Percentiles rank a stretch among this genome's conserved stretches.
phyloP scores from a whole-genome alignment of 1,140 invertebrate genomes.

The Mamestra configurata region DNA sequence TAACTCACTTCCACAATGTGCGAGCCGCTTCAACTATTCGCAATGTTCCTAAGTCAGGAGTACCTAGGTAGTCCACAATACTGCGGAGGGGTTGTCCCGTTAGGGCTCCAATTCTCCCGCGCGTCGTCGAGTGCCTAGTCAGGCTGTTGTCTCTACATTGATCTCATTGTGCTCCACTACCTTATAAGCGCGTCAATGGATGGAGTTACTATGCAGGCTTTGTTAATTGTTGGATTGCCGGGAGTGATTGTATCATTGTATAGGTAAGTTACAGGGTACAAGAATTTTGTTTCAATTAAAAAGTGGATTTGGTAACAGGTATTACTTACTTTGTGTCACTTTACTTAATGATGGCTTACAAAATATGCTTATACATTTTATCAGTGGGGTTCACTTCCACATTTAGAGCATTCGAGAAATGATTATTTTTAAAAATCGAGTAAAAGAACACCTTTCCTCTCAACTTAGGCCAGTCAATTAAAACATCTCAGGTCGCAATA shows the following conservation, averaged over 20 bases:
- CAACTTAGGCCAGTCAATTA: no score
- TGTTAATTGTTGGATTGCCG: constrained; percentile 28
- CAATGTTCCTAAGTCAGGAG: neutral
- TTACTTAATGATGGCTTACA: no score
- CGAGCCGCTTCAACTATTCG: neutral
- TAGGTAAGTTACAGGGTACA: no score
- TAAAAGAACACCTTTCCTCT: no score
- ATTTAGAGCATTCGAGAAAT: no score
- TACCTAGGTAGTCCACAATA: constrained; percentile 7
- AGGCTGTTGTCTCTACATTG: constrained; percentile 10
- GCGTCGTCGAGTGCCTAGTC: neutral
- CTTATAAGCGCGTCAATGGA: constrained; percentile 10
- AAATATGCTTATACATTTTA: no score
- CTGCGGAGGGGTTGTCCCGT: neutral
- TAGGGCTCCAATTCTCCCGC: neutral
- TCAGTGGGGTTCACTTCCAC: no score
- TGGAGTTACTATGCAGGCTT: neutral
- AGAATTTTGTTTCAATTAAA: neutral
- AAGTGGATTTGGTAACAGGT: no score
- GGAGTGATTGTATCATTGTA: neutral
- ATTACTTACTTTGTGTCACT: no score
- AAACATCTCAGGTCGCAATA: no score
- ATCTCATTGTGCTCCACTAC: constrained; percentile 26
- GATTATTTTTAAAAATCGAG: no score
- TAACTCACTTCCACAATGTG: neutral